A percentile compares a stretch with the other conserved stretches of the same genome.
Conservation (phyloP, 2,113 vertebrate genomes). For the Sylvietta virens region DNA sequence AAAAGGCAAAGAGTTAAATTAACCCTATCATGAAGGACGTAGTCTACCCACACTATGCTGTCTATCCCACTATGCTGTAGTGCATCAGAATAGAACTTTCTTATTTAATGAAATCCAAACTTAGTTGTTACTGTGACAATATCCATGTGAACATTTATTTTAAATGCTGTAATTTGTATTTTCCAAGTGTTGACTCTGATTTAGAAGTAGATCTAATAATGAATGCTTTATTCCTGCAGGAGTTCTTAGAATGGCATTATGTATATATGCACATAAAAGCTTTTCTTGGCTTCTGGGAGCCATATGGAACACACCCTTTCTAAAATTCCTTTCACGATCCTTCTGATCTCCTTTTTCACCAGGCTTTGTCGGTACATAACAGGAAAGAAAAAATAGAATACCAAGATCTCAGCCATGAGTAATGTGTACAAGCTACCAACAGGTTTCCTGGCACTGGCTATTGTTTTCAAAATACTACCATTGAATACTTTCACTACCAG, state of each 20-base stretch:
- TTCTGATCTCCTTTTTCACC: neutral
- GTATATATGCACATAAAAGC: neutral
- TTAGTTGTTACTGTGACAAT: neutral
- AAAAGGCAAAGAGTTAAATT: neutral
- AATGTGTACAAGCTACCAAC: neutral
- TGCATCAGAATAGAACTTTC: neutral
- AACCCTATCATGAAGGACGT: neutral
- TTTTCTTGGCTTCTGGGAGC: neutral
- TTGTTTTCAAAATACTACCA: neutral
- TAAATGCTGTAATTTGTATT: neutral
- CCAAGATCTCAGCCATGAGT: neutral
- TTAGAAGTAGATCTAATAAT: neutral
- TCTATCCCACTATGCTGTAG: neutral
- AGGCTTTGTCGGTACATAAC: neutral
- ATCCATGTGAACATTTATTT: neutral
- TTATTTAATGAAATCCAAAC: neutral
- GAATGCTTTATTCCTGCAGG: neutral
- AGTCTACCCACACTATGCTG: neutral
- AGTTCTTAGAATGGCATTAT: neutral
- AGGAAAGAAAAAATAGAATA: neutral
- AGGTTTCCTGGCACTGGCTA: neutral
- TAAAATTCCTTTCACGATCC: neutral
- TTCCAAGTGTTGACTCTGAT: neutral
- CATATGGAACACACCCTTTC: neutral
- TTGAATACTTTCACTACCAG: neutral